Evolutionary conservation across 2,888 invertebrate genomes (phyloP).

Genomic region (Drosophila affinis): DNA sequence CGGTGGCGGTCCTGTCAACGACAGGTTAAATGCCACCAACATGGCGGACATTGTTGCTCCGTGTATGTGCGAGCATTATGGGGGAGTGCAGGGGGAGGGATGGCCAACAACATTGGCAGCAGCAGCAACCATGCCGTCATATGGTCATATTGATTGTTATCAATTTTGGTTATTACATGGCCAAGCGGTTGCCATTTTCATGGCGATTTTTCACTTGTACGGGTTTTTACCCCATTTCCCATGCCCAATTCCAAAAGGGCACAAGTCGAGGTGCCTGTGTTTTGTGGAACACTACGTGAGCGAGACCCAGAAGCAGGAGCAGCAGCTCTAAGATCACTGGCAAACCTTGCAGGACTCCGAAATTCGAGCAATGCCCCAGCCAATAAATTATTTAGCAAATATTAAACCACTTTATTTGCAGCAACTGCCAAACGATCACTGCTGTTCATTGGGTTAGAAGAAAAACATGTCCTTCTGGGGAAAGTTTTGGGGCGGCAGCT

Average conservation of each 20-base stretch:
- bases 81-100: slow-evolving; percentile 4
- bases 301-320: too few relatives aligned
- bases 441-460: slow-evolving; percentile 20
- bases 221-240: slow-evolving; percentile 9
- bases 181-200: slow-evolving; percentile 70
- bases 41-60: slow-evolving; percentile 27
- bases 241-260: background rate
- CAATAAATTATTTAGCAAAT: slow-evolving; percentile 33
- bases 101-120: slow-evolving; percentile 23
- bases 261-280: slow-evolving; percentile 37
- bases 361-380: slow-evolving; percentile 13
- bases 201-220: slow-evolving; percentile 67
- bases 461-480: slow-evolving; percentile 9
- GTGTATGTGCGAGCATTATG: slow-evolving; percentile 19
- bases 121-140: slow-evolving; percentile 33
- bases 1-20: slow-evolving; percentile 66
- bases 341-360: too few relatives aligned
- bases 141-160: slow-evolving; percentile 76
- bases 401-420: slow-evolving; percentile 18
- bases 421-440: slow-evolving; percentile 15
- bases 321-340: slow-evolving; percentile 1
- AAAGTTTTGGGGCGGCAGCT: background rate
- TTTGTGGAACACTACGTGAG: background rate
- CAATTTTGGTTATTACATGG: slow-evolving; percentile 78
- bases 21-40: slow-evolving; percentile 77